Evolutionary conservation across 2,888 invertebrate species (phyloP), one percentile per base, ranked within the genome.

Genomic region (Drosophila leonis): DNA sequence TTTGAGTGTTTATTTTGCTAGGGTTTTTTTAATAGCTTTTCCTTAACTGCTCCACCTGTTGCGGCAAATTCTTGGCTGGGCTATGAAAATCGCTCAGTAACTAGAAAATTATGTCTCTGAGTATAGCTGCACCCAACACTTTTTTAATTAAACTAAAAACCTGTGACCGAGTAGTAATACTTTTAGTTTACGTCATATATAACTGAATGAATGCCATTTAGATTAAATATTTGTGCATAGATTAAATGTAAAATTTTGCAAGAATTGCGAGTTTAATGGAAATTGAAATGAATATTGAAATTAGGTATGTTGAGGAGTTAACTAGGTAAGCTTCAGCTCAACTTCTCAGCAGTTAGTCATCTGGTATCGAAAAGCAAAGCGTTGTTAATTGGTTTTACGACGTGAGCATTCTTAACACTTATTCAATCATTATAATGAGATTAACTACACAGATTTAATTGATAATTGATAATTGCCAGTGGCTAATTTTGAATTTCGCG

Each of bases 101-200:
- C 20, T 42, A n/a, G 48, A 29, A 31, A 20, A 20, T 56, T 15
- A 29, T 18, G 12, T n/a, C 39, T 24, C 46, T 65, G 46, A 9
- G 12, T 64, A 24, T 48, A 37, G 44, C 18, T 41, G 41, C 31
- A 56, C 15, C 56, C 39, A 46, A 9, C 18, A 42, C n/a, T 8
- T 42, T 42, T 41, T 44, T 65, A 37, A 65, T 65, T 66, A 65
- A 20, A 42, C 24, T 57, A 13, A 57, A 57, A 44, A n/a, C 8
- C 20, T 31, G 20, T 49, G 49, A 5, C 7, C 18, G 20, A n/a
- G 9, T 29, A 24, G 8, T 31, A 9, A 52, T 9, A 52, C 20
- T 20, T 13, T 7, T 1, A 24, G 13, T 9, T 0, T 13, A 20
- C 33, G 51, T 20, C 42, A 41, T 41, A 18, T 10, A 27, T 10